Evolutionary conservation across 2,113 vertebrate genomes (phyloP).

Genomic region (Chrysochloris asiatica): DNA sequence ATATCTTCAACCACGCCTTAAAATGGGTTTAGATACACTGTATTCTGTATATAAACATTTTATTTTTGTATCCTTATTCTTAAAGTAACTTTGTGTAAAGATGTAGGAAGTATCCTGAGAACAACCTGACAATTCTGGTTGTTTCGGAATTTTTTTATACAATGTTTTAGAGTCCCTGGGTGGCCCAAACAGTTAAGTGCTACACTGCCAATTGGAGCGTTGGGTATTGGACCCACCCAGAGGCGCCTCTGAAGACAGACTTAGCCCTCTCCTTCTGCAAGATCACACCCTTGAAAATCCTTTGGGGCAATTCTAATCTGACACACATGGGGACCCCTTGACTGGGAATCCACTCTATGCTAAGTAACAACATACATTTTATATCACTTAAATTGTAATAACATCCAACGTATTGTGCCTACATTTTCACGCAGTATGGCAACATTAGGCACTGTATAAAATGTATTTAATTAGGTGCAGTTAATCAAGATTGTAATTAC

Average conservation of each 20-base stretch:
- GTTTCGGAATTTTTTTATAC: too few relatives aligned
- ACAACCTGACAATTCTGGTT: background rate
- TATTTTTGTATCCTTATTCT: background rate
- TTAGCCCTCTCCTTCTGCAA: background rate
- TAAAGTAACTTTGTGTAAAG: background rate
- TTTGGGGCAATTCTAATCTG: too few relatives aligned
- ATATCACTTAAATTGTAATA: background rate
- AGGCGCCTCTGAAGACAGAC: background rate
- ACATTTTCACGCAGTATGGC: background rate
- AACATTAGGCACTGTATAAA: background rate
- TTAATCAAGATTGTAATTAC: conserved; percentile 44
- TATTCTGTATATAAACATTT: too few relatives aligned
- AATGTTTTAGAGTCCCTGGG: background rate
- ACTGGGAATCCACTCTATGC: background rate
- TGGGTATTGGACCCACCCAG: background rate
- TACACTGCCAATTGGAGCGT: background rate
- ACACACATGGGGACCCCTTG: background rate
- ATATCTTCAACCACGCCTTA: background rate
- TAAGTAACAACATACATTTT: background rate
- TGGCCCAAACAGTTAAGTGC: background rate
- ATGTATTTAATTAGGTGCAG: background rate
- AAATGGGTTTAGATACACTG: background rate
- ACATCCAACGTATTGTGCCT: background rate
- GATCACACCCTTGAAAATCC: background rate
- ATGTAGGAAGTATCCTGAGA: background rate